Evolutionary conservation across 1,140 invertebrate species (phyloP).

Genomic region (Vanessa tameamea): DNA sequence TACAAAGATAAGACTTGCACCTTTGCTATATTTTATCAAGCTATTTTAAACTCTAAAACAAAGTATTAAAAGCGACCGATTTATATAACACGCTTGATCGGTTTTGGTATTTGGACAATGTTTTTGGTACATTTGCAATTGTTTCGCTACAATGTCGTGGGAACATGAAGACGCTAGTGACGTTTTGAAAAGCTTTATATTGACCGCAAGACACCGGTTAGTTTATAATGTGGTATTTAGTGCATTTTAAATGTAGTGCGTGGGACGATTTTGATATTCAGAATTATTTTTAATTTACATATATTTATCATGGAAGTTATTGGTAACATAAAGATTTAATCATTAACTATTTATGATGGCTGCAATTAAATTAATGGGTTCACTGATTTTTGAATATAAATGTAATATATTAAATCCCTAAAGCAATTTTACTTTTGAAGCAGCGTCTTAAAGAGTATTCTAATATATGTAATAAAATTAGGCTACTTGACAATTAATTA

Average conservation of each 20-base stretch:
- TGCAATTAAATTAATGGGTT: no score
- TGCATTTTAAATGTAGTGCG: constrained; percentile 36
- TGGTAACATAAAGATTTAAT: no score
- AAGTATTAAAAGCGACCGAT: constrained; percentile 5
- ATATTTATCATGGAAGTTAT: no score
- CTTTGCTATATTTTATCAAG: constrained; percentile 7
- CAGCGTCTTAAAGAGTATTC: no score
- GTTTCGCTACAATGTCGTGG: constrained; percentile 61
- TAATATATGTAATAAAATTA: no score
- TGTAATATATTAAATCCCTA: no score
- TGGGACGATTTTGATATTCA: constrained; percentile 41
- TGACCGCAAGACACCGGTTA: constrained; percentile 62
- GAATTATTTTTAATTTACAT: neutral
- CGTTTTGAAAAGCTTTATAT: constrained; percentile 60
- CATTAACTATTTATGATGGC: no score
- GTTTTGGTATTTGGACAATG: constrained; percentile 41
- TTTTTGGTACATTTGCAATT: constrained; percentile 65
- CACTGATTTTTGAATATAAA: no score
- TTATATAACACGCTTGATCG: constrained; percentile 17
- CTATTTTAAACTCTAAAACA: constrained; percentile 35
- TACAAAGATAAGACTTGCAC: constrained; percentile 36
- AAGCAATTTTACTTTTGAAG: no score
- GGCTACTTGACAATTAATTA: neutral
- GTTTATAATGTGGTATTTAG: constrained; percentile 70
- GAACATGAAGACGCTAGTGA: constrained; percentile 50